phyloP scores from a whole-genome alignment of 2,113 vertebrate genomes.

The Podarcis muralis region DNA sequence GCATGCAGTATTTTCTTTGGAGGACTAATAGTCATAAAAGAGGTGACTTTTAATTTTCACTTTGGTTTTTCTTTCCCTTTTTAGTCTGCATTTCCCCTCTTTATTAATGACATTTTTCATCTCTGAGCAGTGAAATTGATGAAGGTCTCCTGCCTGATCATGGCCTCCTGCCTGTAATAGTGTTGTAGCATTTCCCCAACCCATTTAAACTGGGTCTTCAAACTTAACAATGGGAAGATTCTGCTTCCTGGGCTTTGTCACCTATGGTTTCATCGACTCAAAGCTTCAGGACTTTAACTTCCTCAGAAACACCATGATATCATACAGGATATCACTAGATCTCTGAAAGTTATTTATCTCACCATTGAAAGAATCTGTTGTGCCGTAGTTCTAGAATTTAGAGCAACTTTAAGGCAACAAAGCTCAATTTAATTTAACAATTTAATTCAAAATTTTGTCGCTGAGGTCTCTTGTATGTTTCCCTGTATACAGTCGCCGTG shows the following conservation, averaged over 20 bases:
- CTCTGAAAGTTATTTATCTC: conserved; percentile 25
- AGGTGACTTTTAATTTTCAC: conserved; percentile 43
- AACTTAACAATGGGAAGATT: conserved; percentile 23
- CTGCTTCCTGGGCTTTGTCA: not conserved
- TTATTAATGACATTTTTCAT: conserved; percentile 42
- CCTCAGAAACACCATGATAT: conserved; percentile 15
- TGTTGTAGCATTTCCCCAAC: not conserved
- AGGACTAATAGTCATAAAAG: conserved; percentile 45
- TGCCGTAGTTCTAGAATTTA: conserved; percentile 35
- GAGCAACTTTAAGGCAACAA: conserved; percentile 47
- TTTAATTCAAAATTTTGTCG: conserved; percentile 39
- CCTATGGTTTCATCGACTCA: conserved; percentile 13
- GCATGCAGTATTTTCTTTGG: conserved; percentile 55
- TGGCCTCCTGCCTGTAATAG: not conserved
- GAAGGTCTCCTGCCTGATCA: not conserved
- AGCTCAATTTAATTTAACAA: not conserved
- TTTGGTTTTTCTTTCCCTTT: conserved; percentile 24
- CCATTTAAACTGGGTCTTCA: conserved; percentile 41
- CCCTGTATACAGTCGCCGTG: conserved; percentile 39
- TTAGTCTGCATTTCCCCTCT: conserved; percentile 35
- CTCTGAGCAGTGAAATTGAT: conserved; percentile 32
- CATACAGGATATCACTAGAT: not conserved
- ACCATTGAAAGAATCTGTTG: not conserved
- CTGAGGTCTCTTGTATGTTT: not conserved
- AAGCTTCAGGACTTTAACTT: not conserved